Evolutionary conservation across 2,888 invertebrate genomes (phyloP).

Genomic region (Thecophora atra): DNA sequence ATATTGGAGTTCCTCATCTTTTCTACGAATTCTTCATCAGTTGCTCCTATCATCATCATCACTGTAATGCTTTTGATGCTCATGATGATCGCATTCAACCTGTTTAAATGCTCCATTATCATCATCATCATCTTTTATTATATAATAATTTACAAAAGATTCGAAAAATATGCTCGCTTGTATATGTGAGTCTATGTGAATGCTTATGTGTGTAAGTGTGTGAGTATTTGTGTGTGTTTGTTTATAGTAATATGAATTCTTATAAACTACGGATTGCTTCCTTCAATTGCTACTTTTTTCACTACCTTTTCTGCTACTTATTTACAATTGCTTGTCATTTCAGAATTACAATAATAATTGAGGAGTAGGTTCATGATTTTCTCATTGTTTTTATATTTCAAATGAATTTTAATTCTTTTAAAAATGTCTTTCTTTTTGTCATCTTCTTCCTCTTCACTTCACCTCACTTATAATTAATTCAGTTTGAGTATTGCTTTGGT

Average conservation of each 20-base stretch:
- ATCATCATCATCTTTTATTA: conserved; percentile 22
- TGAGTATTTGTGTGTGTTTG: conserved; percentile 14
- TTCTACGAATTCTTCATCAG: no score
- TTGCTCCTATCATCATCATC: neutral
- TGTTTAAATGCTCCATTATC: neutral
- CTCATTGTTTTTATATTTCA: conserved; percentile 5
- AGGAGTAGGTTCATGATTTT: conserved; percentile 48
- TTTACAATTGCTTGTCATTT: conserved; percentile 24
- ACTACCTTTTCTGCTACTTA: conserved; percentile 9
- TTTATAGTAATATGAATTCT: conserved; percentile 31
- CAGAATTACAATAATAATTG: conserved; percentile 42
- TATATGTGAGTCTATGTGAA: conserved; percentile 27
- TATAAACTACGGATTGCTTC: conserved; percentile 15
- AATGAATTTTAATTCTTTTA: neutral
- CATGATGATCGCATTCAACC: neutral
- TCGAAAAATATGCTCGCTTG: conserved; percentile 46
- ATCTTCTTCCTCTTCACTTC: neutral
- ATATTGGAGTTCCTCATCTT: no score
- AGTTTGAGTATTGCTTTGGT: conserved; percentile 67
- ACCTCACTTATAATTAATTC: conserved; percentile 35
- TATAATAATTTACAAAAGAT: conserved; percentile 48
- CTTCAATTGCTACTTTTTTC: neutral
- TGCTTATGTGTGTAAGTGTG: neutral
- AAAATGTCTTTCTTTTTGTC: no score
- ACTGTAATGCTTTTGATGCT: neutral